These are phyloP conservation scores for Orthonevra nobilis DNA, from an alignment of 2,888 invertebrate genomes.

Conservation along the genomic window DNA sequence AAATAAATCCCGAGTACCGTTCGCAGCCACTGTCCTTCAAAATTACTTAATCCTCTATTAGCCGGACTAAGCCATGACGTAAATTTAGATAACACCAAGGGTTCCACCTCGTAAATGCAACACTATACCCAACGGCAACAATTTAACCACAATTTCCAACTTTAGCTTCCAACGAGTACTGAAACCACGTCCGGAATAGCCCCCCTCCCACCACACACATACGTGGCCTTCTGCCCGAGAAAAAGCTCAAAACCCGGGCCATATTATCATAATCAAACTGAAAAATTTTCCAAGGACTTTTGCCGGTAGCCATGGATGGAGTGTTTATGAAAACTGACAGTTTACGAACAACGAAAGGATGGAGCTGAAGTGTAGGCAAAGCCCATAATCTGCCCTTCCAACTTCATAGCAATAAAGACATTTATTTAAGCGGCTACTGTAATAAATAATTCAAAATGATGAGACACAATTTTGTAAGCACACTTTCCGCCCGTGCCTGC, in stretches of 20 bases:
- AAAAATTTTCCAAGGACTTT: conserved; percentile 48
- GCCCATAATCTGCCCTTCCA: conserved; percentile 5
- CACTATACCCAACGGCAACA: conserved; percentile 29
- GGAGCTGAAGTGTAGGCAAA: no score
- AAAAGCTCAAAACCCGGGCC: conserved; percentile 23
- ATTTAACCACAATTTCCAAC: conserved; percentile 42
- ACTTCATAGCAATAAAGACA: conserved; percentile 47
- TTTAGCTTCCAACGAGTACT: conserved; percentile 9
- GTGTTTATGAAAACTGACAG: conserved; percentile 67
- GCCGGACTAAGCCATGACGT: conserved; percentile 15
- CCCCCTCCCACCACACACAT: conserved; percentile 8
- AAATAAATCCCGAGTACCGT: conserved; percentile 20
- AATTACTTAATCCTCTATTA: conserved; percentile 47
- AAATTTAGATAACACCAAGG: conserved; percentile 26
- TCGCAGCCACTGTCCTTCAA: conserved; percentile 9
- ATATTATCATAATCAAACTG: conserved; percentile 60
- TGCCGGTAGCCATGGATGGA: neutral
- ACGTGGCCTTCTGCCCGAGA: neutral
- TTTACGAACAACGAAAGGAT: conserved; percentile 13
- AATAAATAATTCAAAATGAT: conserved; percentile 61
- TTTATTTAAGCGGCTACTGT: conserved; percentile 56
- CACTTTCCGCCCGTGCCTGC: conserved; percentile 23
- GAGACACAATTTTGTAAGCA: conserved; percentile 56
- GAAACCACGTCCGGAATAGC: conserved; percentile 10
- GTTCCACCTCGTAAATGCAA: neutral